These are phyloP conservation scores for Scomberomorus guttatus DNA, from an alignment of 2,797 vertebrate genomes.

Conservation along the genomic window DNA sequence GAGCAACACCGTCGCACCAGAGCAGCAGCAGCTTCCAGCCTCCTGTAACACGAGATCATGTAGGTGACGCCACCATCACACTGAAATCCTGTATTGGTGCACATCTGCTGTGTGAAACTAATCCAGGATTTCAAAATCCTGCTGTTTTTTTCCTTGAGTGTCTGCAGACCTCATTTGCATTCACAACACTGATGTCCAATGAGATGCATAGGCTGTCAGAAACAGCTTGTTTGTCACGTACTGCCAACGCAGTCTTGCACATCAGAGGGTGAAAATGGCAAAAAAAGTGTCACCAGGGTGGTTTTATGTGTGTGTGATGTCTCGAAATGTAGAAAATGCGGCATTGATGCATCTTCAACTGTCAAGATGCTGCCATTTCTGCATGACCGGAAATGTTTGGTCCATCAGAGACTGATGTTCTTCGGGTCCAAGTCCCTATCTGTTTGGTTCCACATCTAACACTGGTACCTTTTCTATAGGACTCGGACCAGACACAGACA, in stretches of 20 bases:
- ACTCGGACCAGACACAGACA: too few species aligned
- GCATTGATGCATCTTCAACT: background rate
- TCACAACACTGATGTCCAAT: constrained; percentile 3
- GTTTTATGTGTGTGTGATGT: constrained; percentile 2
- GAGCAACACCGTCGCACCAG: constrained; percentile 42
- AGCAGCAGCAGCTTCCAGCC: constrained; percentile 81
- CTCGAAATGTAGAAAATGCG: background rate
- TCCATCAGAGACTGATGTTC: too few species aligned
- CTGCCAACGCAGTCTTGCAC: constrained; percentile 21
- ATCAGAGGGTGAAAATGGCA: constrained; percentile 32
- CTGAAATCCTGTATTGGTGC: background rate
- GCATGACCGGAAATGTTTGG: too few species aligned
- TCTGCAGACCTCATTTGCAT: constrained; percentile 44
- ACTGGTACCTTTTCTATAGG: too few species aligned
- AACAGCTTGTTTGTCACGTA: constrained; percentile 44
- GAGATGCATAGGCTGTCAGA: constrained; percentile 30
- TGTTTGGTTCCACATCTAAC: too few species aligned
- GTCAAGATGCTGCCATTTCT: constrained; percentile 6
- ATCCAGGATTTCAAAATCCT: background rate
- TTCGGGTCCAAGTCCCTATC: too few species aligned
- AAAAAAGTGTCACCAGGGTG: background rate
- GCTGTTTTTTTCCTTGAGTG: constrained; percentile 1
- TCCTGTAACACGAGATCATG: constrained; percentile 88
- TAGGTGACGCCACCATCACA: constrained; percentile 67
- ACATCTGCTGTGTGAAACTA: background rate